Evolutionary conservation across 2,113 vertebrate genomes (phyloP), one percentile per base, ranked within the genome.

Genomic region (Cinclus mexicanus): DNA sequence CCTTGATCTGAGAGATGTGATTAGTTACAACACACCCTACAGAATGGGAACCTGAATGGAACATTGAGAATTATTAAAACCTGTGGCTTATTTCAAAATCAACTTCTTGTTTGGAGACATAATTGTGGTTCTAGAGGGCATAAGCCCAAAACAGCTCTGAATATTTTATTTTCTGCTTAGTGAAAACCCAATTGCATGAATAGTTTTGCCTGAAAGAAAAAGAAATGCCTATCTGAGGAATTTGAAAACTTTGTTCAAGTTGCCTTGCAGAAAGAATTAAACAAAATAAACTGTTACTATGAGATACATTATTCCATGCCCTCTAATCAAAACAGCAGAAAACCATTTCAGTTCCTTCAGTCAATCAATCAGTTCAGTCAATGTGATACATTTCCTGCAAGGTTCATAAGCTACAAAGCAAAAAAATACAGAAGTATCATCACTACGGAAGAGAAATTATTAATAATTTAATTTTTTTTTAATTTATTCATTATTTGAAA

Each of bases 31-130:
- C 18, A 39, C 29, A 52, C n/a, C 24, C 35, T 44, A 75, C 17
- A 70, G 65, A 93, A 79, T 4, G 1, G 21, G 31, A 91, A 89
- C 16, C 53, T 87, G 57, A 72, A 84, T 26, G 33, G 23, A 95
- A 47, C 37, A 80, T 0, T 41, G 33, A 59, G 29, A 88, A 80
- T 72, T 65, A 80, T 50, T 76, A 80, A 80, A 96, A 83, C 29
- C 17, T 50, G 59, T 55, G 63, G 59, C 42, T 86, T 94, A 44
- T 72, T 95, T 95, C 70, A 95, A 93, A 94, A 95, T 85, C 59
- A 77, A 10, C 65, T 93, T 91, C 78, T 82, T 7, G 1, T 91
- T 94, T 77, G 61, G 57, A 85, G 39, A 77, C 42, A 63, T 88
- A 94, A 67, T 63, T 77, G 81, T 74, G 71, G 69, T 78, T 93